Conservation (phyloP, 2,113 vertebrate genomes). For the Callospermophilus lateralis region DNA sequence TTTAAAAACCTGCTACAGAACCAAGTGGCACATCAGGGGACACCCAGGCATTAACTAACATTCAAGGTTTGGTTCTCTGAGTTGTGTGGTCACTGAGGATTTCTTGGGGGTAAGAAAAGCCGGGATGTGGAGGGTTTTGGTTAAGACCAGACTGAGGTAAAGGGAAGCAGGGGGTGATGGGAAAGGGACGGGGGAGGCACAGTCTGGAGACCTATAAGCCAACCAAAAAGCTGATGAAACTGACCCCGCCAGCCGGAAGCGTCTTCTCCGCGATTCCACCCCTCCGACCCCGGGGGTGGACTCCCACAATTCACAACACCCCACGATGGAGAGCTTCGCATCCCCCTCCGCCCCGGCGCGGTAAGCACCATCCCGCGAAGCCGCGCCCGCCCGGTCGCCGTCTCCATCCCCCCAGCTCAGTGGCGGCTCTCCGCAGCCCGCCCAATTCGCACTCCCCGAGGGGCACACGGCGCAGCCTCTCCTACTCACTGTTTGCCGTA, state of each 20-base stretch:
- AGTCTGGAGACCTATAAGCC: background rate
- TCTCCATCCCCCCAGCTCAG: background rate
- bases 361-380: no score
- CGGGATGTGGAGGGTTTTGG: background rate
- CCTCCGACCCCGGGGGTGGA: background rate
- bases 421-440: fast-evolving
- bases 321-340: no score
- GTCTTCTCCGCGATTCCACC: background rate
- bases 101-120: background rate
- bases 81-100: no score
- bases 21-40: background rate
- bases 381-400: no score
- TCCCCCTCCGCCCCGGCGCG: background rate
- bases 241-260: background rate
- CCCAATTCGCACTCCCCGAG: background rate
- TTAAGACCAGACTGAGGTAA: no score
- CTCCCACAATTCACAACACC: background rate
- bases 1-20: background rate
- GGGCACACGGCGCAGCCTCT: background rate
- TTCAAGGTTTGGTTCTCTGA: background rate
- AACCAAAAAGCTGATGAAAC: background rate
- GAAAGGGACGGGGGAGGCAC: fast-evolving
- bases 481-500: conserved; percentile 92
- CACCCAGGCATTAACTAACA: background rate
- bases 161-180: fast-evolving